Percentiles rank a stretch among this genome's conserved stretches.
phyloP scores from a whole-genome alignment of 2,888 invertebrate species.

The Steromphala cineraria region DNA sequence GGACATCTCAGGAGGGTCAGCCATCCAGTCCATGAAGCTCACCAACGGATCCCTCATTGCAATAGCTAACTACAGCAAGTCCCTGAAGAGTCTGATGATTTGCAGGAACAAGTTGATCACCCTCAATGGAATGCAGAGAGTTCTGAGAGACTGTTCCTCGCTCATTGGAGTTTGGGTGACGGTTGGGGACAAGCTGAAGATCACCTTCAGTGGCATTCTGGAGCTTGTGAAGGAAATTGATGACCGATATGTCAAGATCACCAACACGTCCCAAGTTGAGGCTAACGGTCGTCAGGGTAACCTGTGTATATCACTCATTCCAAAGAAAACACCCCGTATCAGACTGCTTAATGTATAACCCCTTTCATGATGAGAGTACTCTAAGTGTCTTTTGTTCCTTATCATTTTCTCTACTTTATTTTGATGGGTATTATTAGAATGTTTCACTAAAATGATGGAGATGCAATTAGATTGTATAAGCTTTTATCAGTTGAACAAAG shows the following conservation, averaged over 20 bases:
- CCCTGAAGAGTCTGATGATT: slow-evolving; percentile 36
- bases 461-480: too few species aligned
- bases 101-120: slow-evolving; percentile 20
- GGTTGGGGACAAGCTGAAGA: slow-evolving; percentile 10
- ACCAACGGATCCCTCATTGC: slow-evolving; percentile 39
- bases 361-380: too few species aligned
- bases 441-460: too few species aligned
- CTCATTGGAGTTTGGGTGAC: slow-evolving; percentile 7
- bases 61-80: slow-evolving; percentile 39
- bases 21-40: slow-evolving; percentile 40
- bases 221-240: slow-evolving; percentile 21
- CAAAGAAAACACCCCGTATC: background rate
- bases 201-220: slow-evolving; percentile 8
- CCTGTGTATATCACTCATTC: slow-evolving; percentile 8
- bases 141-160: background rate
- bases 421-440: too few species aligned
- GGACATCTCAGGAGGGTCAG: slow-evolving; percentile 49
- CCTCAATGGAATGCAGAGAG: background rate
- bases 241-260: slow-evolving; percentile 10
- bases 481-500: too few species aligned
- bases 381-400: too few species aligned
- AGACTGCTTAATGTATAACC: background rate
- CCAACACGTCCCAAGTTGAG: slow-evolving; percentile 9
- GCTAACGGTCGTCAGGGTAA: slow-evolving; percentile 16
- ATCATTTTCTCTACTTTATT: too few species aligned